Conservation (phyloP, 1,140 invertebrate species). For the Drosophila baimaii region DNA sequence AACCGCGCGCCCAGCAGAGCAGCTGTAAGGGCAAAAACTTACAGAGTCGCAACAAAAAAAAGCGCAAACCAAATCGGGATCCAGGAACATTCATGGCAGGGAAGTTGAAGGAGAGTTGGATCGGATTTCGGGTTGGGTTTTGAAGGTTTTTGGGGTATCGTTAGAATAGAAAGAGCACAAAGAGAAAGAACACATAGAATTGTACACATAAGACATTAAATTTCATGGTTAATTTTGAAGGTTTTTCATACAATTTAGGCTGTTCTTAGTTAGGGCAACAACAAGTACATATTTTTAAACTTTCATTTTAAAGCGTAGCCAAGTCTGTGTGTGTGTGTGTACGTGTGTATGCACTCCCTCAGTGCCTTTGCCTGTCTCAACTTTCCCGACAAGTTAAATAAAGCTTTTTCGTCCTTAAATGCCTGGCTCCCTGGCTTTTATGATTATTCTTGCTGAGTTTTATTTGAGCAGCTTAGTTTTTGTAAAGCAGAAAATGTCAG, state of each 20-base stretch:
- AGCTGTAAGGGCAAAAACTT: slow-evolving; percentile 85
- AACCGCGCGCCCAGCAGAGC: slow-evolving; percentile 84
- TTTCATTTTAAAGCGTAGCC: slow-evolving; percentile 20
- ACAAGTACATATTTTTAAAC: slow-evolving; percentile 2
- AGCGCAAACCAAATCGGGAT: slow-evolving; percentile 35
- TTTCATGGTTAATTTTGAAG: slow-evolving; percentile 34
- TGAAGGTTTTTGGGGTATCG: slow-evolving; percentile 31
- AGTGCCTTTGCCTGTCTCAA: not conserved
- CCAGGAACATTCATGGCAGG: slow-evolving; percentile 4
- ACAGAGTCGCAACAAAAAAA: slow-evolving; percentile 74
- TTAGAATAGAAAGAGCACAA: slow-evolving; percentile 72
- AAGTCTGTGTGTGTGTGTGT: slow-evolving; percentile 5
- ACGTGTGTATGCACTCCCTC: slow-evolving; percentile 13
- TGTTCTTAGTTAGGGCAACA: slow-evolving; percentile 29
- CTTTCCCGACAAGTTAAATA: slow-evolving; percentile 36
- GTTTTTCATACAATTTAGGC: slow-evolving; percentile 23
- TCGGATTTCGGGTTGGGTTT: not conserved
- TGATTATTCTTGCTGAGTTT: slow-evolving; percentile 45
- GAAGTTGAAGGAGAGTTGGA: slow-evolving; percentile 5
- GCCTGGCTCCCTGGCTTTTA: slow-evolving; percentile 12
- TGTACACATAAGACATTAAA: slow-evolving; percentile 64
- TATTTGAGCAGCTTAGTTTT: slow-evolving; percentile 43
- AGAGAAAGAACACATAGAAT: slow-evolving; percentile 76
- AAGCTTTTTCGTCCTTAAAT: slow-evolving; percentile 28
- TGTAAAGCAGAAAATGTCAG: slow-evolving; percentile 6